Evolutionary conservation across 2,113 vertebrate genomes (phyloP), one percentile per base, ranked within the genome.

Genomic region (Geothlypis trichas): DNA sequence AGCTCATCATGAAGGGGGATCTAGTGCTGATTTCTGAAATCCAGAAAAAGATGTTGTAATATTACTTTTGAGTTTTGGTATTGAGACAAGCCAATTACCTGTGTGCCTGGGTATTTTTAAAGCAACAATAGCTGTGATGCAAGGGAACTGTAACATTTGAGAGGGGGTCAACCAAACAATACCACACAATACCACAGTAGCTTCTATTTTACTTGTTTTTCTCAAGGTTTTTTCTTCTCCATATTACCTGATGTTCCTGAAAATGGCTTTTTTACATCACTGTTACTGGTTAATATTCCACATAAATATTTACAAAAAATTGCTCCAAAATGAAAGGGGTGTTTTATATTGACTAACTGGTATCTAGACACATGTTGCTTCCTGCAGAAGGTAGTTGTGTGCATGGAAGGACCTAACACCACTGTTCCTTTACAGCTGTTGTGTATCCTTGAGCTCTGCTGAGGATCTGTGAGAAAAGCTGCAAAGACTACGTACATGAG

Each of bases 21-120:
- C 76, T 74, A 75, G 52, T 92, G 74, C 87, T 44, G 81, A 69
- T 93, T 97, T 96, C 89, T 93, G 41, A 95, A 97, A 96, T 95
- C 93, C 94, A 91, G 89, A 65, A 94, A 88, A 94, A 90, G 91
- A 66, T 28, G 26, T 80, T 88, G 65, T 82, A 95, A 95, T 96
- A 97, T 96, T 97, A 82, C 79, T 96, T 89, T 44, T 55, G 67
- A 84, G 59, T 84, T 93, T 90, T 85, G 71, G 39, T 91, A 49
- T 79, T 80, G 91, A 77, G 89, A 95, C 88, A 86, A 82, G 33
- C 21, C 68, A 79, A 67, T 95, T 95, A 93, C 92, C 91, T 94
- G 83, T 84, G 52, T 76, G n/a, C 68, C 54, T 75, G 41, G 67
- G 66, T 92, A 91, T 94, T 96, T 92, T 49, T 58, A 77, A 55